These are phyloP conservation scores for Lymantria dispar DNA, from an alignment of 2,888 invertebrate species.

Conservation along the genomic window DNA sequence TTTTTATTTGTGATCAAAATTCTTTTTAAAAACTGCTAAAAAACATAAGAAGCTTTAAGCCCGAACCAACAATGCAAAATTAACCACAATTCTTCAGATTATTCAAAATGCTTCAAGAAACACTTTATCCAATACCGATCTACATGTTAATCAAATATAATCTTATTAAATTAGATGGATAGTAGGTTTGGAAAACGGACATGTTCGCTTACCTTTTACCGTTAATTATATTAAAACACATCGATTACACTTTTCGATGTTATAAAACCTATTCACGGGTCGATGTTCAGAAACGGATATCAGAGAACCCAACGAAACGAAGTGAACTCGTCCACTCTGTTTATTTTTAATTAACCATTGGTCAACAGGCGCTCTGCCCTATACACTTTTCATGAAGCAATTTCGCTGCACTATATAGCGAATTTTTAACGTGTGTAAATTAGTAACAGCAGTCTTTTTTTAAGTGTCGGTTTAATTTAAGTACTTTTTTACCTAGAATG, in stretches of 20 bases:
- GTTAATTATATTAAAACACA: background rate
- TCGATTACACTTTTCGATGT: background rate
- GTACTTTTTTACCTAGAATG: too few species aligned
- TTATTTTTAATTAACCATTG: conserved; percentile 77
- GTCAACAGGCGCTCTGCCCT: conserved; percentile 63
- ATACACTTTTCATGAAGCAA: conserved; percentile 71
- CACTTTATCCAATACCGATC: background rate
- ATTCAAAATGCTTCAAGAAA: too few species aligned
- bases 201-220: background rate
- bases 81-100: too few species aligned
- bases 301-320: conserved; percentile 49
- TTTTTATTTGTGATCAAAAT: too few species aligned
- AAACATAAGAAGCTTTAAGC: too few species aligned
- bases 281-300: conserved; percentile 37
- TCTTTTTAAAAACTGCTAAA: too few species aligned
- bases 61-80: too few species aligned
- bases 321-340: conserved; percentile 62
- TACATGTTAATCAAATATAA: background rate
- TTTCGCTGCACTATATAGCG: conserved; percentile 61
- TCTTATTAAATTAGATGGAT: background rate
- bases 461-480: background rate
- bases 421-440: background rate
- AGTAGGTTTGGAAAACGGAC: background rate
- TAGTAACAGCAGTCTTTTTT: background rate
- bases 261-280: background rate